Conservation (phyloP, 2,888 invertebrate species). For the Conomelus anceps region DNA sequence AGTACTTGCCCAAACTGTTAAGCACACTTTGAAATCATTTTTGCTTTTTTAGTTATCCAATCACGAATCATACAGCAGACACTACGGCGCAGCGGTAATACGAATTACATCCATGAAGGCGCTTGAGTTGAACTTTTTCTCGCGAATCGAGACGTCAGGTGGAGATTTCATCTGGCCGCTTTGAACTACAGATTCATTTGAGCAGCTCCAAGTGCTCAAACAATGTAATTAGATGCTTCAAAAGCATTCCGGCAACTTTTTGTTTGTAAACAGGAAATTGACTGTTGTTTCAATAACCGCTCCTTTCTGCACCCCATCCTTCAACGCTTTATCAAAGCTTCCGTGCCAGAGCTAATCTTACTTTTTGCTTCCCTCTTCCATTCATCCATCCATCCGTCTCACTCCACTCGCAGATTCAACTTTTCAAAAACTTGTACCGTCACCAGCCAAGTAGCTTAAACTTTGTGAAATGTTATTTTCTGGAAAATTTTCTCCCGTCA, state of each 20-base stretch:
- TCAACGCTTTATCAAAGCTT: not conserved
- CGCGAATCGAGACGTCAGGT: not conserved
- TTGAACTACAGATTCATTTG: not conserved
- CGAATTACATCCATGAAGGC: not conserved
- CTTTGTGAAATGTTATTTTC: not conserved
- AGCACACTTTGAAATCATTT: too few species aligned
- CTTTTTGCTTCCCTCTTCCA: not conserved
- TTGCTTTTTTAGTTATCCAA: not conserved
- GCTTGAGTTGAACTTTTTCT: not conserved
- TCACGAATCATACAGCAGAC: not conserved
- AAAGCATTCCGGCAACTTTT: not conserved
- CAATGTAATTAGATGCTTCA: not conserved
- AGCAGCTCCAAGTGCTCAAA: not conserved
- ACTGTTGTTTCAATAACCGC: not conserved
- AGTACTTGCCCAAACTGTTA: too few species aligned
- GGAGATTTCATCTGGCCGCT: not conserved
- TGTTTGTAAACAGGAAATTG: not conserved
- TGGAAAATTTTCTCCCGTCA: not conserved
- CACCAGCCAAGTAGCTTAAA: not conserved
- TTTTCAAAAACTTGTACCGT: not conserved
- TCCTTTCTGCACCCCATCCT: not conserved
- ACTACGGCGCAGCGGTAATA: not conserved
- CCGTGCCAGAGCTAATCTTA: not conserved
- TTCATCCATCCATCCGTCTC: too few species aligned
- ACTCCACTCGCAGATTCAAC: not conserved